These are phyloP conservation scores for Sebastes steindachneri DNA, from an alignment of 2,797 vertebrate species.

Conservation along the genomic window DNA sequence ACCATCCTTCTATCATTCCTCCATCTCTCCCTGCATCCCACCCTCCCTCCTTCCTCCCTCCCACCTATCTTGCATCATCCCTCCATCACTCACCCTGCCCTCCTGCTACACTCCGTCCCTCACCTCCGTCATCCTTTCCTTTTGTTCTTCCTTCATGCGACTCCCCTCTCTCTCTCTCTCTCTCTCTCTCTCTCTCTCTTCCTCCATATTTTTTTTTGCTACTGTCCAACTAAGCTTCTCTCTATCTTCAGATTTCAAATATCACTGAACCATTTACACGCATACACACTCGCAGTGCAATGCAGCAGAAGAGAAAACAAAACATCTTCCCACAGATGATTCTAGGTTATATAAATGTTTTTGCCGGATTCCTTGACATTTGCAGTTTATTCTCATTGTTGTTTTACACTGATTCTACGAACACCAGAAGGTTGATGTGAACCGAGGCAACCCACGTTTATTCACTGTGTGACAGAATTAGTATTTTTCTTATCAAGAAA, in stretches of 20 bases:
- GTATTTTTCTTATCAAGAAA: neutral
- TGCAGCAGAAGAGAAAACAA: conserved; percentile 47
- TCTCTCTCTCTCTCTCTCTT: no score
- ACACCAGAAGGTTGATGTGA: neutral
- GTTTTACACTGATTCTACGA: conserved; percentile 19
- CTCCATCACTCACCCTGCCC: conserved; percentile 25
- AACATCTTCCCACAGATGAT: conserved; percentile 67
- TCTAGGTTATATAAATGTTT: conserved; percentile 70
- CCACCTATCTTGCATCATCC: conserved; percentile 28
- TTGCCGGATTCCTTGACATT: conserved; percentile 52
- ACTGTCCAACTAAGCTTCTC: conserved; percentile 10
- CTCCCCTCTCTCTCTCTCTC: neutral
- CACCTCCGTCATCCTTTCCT: conserved; percentile 19
- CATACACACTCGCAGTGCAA: conserved; percentile 14
- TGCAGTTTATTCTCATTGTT: conserved; percentile 42
- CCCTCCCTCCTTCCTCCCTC: conserved; percentile 15
- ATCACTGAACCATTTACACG: conserved; percentile 46
- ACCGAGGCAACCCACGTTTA: neutral
- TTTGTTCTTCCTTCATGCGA: neutral
- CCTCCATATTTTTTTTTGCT: neutral
- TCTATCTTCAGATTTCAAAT: conserved; percentile 44
- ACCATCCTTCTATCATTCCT: conserved; percentile 59
- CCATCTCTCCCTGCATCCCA: conserved; percentile 38
- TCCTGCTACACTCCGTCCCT: conserved; percentile 4
- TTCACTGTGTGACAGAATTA: neutral